Percentiles rank a stretch among this genome's conserved stretches.
These are phyloP conservation scores for Choristoneura fumiferana DNA, from an alignment of 1,140 invertebrate genomes.

Conservation along the genomic window DNA sequence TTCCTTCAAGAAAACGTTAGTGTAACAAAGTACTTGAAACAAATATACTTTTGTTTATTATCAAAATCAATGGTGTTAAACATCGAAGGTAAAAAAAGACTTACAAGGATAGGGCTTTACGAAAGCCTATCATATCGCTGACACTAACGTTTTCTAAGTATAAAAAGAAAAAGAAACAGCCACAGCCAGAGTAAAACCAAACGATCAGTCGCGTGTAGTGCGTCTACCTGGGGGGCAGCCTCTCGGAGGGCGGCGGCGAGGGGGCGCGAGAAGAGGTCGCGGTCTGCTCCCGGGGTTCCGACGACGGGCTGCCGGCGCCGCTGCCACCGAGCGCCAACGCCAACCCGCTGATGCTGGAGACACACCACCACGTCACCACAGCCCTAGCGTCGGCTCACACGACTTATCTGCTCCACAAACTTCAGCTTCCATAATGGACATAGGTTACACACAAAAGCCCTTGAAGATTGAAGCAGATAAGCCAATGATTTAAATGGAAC, in stretches of 20 bases:
- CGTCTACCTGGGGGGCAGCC: constrained; percentile 74
- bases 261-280: constrained; percentile 61
- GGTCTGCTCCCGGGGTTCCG: constrained; percentile 56
- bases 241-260: constrained; percentile 60
- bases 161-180: constrained; percentile 44
- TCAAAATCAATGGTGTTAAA: too few species aligned
- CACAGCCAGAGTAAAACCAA: constrained; percentile 60
- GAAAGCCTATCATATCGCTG: not conserved
- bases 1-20: constrained; percentile 28
- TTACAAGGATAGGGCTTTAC: too few species aligned
- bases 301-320: constrained; percentile 61
- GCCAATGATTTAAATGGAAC: constrained; percentile 45
- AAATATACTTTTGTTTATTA: too few species aligned
- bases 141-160: constrained; percentile 33
- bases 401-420: constrained; percentile 63
- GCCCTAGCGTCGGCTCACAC: constrained; percentile 54
- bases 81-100: too few species aligned
- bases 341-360: constrained; percentile 78
- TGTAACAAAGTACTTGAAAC: constrained; percentile 27
- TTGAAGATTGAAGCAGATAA: constrained; percentile 65
- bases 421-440: constrained; percentile 19
- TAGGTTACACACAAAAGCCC: constrained; percentile 23
- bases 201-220: constrained; percentile 65
- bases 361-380: constrained; percentile 73
- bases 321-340: constrained; percentile 74